phyloP scores from a whole-genome alignment of 2,888 invertebrate genomes.

The Agonopterix alstromeriana region DNA sequence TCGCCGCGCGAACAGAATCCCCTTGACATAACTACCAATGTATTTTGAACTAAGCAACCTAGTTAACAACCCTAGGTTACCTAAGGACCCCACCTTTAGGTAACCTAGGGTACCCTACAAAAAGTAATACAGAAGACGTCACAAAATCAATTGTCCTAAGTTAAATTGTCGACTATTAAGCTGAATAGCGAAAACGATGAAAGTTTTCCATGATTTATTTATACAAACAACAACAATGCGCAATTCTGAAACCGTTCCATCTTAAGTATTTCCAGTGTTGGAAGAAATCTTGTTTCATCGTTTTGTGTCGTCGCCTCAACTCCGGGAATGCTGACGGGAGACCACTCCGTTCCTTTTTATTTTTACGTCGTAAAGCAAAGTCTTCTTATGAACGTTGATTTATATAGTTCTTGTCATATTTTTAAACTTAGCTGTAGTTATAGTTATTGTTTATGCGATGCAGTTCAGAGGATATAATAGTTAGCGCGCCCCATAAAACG shows the following conservation, averaged over 20 bases:
- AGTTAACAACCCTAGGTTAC: no score
- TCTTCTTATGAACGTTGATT: conserved; percentile 50
- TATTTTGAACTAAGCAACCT: no score
- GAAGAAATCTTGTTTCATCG: conserved; percentile 53
- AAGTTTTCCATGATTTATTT: conserved; percentile 23
- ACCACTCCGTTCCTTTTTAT: conserved; percentile 39
- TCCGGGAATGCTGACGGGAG: conserved; percentile 43
- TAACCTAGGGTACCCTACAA: no score
- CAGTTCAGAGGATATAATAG: no score
- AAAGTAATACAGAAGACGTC: conserved; percentile 10
- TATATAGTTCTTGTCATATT: conserved; percentile 22
- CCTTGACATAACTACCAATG: no score
- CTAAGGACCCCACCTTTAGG: no score
- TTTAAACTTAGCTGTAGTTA: background rate
- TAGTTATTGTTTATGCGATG: no score
- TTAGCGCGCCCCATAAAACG: no score
- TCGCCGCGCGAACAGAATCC: no score
- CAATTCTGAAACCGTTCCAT: conserved; percentile 47
- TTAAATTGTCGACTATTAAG: conserved; percentile 12
- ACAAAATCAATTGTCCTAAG: conserved; percentile 10
- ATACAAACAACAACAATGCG: conserved; percentile 45
- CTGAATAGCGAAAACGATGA: conserved; percentile 13
- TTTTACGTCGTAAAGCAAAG: conserved; percentile 48
- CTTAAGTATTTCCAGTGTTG: conserved; percentile 34
- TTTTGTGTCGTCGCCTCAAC: conserved; percentile 55